Evolutionary conservation across 2,797 vertebrate genomes (phyloP), one percentile per base, ranked within the genome.

Genomic region (Australoheros facetus): DNA sequence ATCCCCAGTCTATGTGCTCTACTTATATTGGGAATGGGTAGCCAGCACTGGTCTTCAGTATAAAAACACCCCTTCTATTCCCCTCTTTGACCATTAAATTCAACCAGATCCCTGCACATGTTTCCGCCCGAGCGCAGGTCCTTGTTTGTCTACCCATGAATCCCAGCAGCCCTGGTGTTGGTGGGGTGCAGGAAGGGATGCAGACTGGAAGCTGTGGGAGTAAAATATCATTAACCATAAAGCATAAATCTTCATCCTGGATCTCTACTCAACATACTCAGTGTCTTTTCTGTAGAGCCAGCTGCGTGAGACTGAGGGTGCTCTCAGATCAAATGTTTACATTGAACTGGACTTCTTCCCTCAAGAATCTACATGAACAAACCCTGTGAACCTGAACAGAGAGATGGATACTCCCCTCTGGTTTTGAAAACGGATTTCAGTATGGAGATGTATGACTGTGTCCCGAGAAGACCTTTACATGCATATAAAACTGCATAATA

Each of bases 141-240:
- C 90, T 77, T 93, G 78, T 91, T 91, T 88, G 72, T 81, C 90
- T 84, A 76, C 79, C 84, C 80, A 83, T 81, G 85, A 89, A 89
- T 87, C 91, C 80, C 71, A 87, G 81, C 76, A 64, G 84, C 73
- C 51, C 79, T 74, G 30, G 58, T 60, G 78, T 77, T 66, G 70
- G 58, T 76, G 75, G 39, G 17, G 73, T 56, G 71, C 91, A 93
- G 93, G 88, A 92, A 91, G 85, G 81, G 88, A 82, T 32, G 71
- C 78, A 90, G 87, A 88, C 88, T 71, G 75, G 85, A 92, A 79
- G 87, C 83, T 78, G 85, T 77, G 85, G 85, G 89, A 91, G 79
- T 64, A 84, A 88, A 93, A 91, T 93, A 90, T 85, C 75, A 91
- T 91, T 82, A 92, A 69, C 70, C 73, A 59, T 75, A 59, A 83